Evolutionary conservation across 2,113 vertebrate genomes (phyloP).

Genomic region (Gulo gulo): DNA sequence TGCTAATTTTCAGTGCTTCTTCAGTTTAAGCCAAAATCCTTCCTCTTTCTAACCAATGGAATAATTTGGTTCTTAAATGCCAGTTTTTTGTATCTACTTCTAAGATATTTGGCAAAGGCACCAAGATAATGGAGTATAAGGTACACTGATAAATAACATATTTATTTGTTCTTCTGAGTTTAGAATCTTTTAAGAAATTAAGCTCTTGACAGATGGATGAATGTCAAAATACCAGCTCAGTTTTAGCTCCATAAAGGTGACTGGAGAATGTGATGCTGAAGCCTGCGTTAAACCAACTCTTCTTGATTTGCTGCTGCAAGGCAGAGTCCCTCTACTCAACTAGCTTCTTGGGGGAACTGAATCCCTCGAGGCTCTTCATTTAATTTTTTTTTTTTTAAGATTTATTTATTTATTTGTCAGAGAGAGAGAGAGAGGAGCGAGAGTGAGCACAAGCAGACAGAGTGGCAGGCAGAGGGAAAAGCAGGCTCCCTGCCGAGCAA

Average conservation of each 20-base stretch:
- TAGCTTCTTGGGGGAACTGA: not conserved
- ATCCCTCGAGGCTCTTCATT: not conserved
- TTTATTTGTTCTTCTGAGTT: not conserved
- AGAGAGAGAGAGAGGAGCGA: too few species aligned
- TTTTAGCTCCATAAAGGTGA: not conserved
- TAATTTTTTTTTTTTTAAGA: too few species aligned
- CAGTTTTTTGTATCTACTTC: not conserved
- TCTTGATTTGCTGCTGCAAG: not conserved
- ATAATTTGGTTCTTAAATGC: not conserved
- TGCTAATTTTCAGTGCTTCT: not conserved
- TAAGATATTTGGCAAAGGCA: not conserved
- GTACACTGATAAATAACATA: not conserved
- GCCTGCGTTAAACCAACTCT: not conserved
- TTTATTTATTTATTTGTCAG: too few species aligned
- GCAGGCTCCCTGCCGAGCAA: too few species aligned
- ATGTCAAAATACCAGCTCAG: not conserved
- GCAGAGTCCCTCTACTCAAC: not conserved
- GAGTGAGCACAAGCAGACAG: too few species aligned
- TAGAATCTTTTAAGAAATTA: slow-evolving; percentile 4
- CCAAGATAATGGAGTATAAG: not conserved
- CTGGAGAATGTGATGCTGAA: not conserved
- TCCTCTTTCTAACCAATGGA: not conserved
- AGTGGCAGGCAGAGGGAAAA: too few species aligned
- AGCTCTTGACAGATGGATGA: not conserved
- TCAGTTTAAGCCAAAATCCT: not conserved